phyloP scores from a whole-genome alignment of 2,888 invertebrate genomes.

The Drosophila monieri region DNA sequence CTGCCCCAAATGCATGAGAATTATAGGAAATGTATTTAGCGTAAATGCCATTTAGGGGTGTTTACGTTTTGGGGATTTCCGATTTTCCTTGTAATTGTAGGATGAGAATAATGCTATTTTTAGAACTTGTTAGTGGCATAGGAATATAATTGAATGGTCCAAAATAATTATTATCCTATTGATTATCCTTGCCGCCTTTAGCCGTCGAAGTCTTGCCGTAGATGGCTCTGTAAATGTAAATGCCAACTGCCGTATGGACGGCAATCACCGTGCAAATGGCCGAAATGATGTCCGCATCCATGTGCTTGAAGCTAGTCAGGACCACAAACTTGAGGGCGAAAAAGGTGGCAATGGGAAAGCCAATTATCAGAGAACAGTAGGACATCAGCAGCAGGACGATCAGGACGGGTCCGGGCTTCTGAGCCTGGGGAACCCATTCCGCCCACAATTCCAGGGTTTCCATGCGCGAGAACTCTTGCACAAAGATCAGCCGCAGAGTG shows the following conservation, averaged over 20 bases:
- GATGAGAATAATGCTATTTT: background rate
- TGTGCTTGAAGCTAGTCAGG: constrained; percentile 26
- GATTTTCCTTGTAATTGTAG: background rate
- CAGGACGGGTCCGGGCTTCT: constrained; percentile 7
- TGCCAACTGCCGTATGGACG: constrained; percentile 30
- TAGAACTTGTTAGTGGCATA: background rate
- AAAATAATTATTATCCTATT: background rate
- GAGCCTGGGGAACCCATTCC: constrained; percentile 15
- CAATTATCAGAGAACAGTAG: constrained; percentile 30
- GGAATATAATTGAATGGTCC: background rate
- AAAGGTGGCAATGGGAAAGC: constrained; percentile 35
- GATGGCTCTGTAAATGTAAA: constrained; percentile 33
- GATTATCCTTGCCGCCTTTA: constrained; percentile 4
- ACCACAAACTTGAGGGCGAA: constrained; percentile 38
- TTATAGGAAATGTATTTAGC: constrained; percentile 11
- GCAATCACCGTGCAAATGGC: constrained; percentile 38
- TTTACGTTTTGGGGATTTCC: constrained; percentile 1
- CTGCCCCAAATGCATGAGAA: constrained; percentile 3
- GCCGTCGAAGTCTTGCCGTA: constrained; percentile 3
- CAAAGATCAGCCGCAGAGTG: constrained; percentile 19
- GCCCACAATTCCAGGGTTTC: constrained; percentile 1
- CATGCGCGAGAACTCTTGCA: constrained; percentile 23
- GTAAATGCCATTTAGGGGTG: background rate
- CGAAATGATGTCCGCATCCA: constrained; percentile 32
- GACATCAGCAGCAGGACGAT: constrained; percentile 27